A percentile compares a stretch with the other conserved stretches of the same genome.
Conservation (phyloP, 2,797 vertebrate genomes). For the Melanotaenia boesemani region DNA sequence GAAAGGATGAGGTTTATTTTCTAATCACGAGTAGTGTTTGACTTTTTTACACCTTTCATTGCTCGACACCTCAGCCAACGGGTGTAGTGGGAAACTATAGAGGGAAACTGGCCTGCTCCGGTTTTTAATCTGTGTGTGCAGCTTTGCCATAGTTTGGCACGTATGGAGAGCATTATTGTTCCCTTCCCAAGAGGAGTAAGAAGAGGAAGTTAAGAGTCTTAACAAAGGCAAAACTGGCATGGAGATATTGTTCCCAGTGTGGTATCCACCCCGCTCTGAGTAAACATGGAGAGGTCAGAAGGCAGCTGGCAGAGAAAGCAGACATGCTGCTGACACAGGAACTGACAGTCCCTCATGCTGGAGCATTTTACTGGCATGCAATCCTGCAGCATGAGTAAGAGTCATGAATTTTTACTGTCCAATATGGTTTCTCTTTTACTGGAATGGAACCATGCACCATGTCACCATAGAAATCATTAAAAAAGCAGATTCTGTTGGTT, state of each 20-base stretch:
- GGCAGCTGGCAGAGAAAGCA: constrained; percentile 59
- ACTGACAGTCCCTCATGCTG: constrained; percentile 14
- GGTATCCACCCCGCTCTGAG: constrained; percentile 71
- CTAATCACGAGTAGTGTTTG: background rate
- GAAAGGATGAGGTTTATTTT: background rate
- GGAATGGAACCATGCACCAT: constrained; percentile 12
- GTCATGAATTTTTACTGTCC: constrained; percentile 17
- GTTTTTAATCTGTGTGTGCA: constrained; percentile 72
- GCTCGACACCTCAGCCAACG: constrained; percentile 24
- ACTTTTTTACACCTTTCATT: constrained; percentile 25
- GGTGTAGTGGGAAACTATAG: constrained; percentile 45
- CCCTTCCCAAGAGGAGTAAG: constrained; percentile 74
- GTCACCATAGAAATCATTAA: constrained; percentile 8
- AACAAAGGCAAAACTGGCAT: constrained; percentile 65
- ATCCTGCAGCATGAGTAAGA: constrained; percentile 21
- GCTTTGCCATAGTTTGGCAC: constrained; percentile 78
- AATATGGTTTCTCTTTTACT: constrained; percentile 1
- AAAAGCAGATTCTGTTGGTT: background rate
- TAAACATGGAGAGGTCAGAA: constrained; percentile 72
- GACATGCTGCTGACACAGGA: constrained; percentile 57
- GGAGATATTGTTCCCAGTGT: constrained; percentile 67
- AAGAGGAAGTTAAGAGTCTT: constrained; percentile 71
- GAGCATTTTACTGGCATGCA: constrained; percentile 36
- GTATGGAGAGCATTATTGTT: constrained; percentile 87
- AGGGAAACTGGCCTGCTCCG: constrained; percentile 62